Conservation (phyloP, 2,888 invertebrate genomes). For the Coelopa pilipes region DNA sequence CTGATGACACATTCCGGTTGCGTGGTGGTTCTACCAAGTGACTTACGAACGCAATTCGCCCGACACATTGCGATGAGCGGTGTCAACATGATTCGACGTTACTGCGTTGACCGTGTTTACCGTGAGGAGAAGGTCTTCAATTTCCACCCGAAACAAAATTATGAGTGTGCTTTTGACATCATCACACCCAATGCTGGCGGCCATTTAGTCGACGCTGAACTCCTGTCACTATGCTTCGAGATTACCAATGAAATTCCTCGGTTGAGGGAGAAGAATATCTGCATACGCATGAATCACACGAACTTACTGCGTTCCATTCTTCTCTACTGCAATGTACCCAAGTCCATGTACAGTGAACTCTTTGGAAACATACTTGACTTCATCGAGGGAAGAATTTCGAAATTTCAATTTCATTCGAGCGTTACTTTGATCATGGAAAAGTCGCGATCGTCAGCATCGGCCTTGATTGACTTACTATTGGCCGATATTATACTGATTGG, state of each 20-base stretch:
- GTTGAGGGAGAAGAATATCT: constrained; percentile 74
- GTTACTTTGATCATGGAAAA: constrained; percentile 74
- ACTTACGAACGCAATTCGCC: constrained; percentile 84
- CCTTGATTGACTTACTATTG: constrained; percentile 60
- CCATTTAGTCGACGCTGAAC: constrained; percentile 85
- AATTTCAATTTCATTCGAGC: constrained; percentile 78
- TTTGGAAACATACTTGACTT: constrained; percentile 61
- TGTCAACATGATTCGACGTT: constrained; percentile 82
- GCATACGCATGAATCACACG: constrained; percentile 83
- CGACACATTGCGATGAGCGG: constrained; percentile 84
- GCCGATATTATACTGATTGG: constrained; percentile 61
- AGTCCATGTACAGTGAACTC: constrained; percentile 70
- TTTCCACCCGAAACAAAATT: constrained; percentile 88
- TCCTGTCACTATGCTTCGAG: constrained; percentile 82
- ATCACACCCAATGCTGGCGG: constrained; percentile 81
- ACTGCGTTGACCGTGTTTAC: constrained; percentile 87
- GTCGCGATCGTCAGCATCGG: constrained; percentile 62
- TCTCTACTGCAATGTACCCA: constrained; percentile 81
- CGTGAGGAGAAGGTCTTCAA: constrained; percentile 82
- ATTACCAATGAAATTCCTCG: constrained; percentile 76
- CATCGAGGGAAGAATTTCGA: constrained; percentile 72
- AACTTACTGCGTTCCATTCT: constrained; percentile 80
- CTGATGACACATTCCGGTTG: constrained; percentile 90
- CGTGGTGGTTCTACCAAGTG: constrained; percentile 86
- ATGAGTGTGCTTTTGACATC: constrained; percentile 94